Evolutionary conservation across 2,888 invertebrate species (phyloP).

Genomic region (Eudemis profundana): DNA sequence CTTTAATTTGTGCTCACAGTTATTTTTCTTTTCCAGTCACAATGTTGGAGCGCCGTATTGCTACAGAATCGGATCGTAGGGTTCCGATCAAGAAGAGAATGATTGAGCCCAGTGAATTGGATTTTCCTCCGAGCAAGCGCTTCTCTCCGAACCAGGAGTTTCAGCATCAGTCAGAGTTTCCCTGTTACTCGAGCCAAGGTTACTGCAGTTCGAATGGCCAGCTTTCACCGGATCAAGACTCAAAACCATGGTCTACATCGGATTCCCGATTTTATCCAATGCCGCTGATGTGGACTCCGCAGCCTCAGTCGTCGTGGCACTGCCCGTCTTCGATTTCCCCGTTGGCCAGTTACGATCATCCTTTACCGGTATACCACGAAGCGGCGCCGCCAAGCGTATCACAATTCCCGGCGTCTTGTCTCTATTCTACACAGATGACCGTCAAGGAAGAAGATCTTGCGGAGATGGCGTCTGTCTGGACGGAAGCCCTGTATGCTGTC

Average conservation of each 20-base stretch:
- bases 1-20: neutral
- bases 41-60: constrained; percentile 5
- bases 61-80: neutral
- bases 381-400: neutral
- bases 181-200: neutral
- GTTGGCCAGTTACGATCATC: too few relatives aligned
- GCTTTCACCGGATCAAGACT: too few relatives aligned
- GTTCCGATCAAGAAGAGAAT: neutral
- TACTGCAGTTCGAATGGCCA: neutral
- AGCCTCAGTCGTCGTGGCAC: too few relatives aligned
- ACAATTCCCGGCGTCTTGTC: too few relatives aligned
- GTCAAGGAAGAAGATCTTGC: neutral
- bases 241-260: too few relatives aligned
- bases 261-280: too few relatives aligned
- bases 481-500: too few relatives aligned
- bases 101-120: neutral
- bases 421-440: too few relatives aligned
- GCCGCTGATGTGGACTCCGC: too few relatives aligned
- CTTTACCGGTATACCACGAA: too few relatives aligned
- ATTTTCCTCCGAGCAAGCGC: neutral
- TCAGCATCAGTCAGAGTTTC: neutral
- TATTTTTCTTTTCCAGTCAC: constrained; percentile 7
- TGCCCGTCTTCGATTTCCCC: too few relatives aligned
- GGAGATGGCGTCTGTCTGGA: neutral
- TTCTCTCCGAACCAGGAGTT: neutral